Evolutionary conservation across 2,888 invertebrate species (phyloP), one percentile per base, ranked within the genome.

Genomic region (Didymodactylos carnosus): DNA sequence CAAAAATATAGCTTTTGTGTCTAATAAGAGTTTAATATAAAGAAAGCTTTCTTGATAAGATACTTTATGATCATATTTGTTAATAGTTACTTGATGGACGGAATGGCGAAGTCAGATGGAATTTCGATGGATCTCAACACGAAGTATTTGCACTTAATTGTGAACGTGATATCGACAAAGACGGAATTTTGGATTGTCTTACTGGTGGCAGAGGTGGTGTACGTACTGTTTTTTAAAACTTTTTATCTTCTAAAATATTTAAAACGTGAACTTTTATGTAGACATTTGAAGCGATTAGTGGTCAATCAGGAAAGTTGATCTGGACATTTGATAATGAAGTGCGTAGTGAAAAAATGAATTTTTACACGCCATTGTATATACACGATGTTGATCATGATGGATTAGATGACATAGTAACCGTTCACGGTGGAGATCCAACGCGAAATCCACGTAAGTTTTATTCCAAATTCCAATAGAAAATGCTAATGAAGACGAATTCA

Each of bases 141-240:
- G 88, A 89, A 77, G 86, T 91, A 25, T 90, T 88, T 81, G 88
- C 88, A 0, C 80, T 91, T 39, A 88, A 89, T 78, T 91, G 91
- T 81, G 86, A 86, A 25, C 84, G 86, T 23, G 91, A 91, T 81
- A 81, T 91, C 13, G 88, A 88, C 79, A 83, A 82, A 10, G 91
- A 91, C 82, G 86, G 86, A 8, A 83, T 87, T 73, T 84, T 85
- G 49, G 91, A 91, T 81, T 91, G 91, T 80, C 81, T 91, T 71
- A 87, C 88, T 40, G 88, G 88, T 14, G 91, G 91, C 29, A 84
- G 88, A 76, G 87, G 88, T 77, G 90, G 90, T 78, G 89, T 89
- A 82, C 77, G 78, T 77, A 16, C 46, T 1, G 0, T 10, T n/a
- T 72, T 13, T 2, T 14, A 71, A 13, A 14, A 3, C n/a, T 3